Evolutionary conservation across 2,888 invertebrate species (phyloP).

Genomic region (Helobdella robusta): DNA sequence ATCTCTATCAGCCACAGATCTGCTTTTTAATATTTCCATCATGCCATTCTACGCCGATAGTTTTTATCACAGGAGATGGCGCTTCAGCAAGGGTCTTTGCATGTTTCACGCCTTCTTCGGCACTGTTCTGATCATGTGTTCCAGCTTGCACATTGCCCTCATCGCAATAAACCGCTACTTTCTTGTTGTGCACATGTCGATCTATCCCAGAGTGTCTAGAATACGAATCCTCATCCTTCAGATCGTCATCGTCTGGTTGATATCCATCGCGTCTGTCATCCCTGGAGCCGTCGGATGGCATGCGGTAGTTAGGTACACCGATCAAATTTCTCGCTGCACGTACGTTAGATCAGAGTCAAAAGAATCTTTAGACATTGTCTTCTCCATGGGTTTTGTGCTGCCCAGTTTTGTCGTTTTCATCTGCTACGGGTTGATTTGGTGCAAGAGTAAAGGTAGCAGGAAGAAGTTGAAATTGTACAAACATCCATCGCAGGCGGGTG

Average conservation of each 20-base stretch:
- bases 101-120: conserved; percentile 25
- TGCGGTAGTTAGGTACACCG: conserved; percentile 29
- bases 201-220: conserved; percentile 17
- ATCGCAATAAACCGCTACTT: conserved; percentile 29
- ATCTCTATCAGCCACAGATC: conserved; percentile 27
- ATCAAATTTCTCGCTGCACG: conserved; percentile 27
- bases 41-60: conserved; percentile 29
- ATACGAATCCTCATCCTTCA: conserved; percentile 20
- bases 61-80: conserved; percentile 23
- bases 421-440: conserved; percentile 26
- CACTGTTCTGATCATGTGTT: conserved; percentile 22
- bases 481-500: too few species aligned
- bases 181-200: conserved; percentile 20
- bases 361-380: conserved; percentile 25
- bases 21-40: conserved; percentile 25
- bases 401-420: conserved; percentile 24
- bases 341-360: conserved; percentile 26
- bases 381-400: conserved; percentile 24
- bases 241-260: conserved; percentile 22
- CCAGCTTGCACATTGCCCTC: conserved; percentile 26
- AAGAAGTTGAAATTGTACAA: conserved; percentile 16
- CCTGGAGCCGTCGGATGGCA: conserved; percentile 28
- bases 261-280: conserved; percentile 15
- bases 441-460: conserved; percentile 12
- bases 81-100: conserved; percentile 22